These are phyloP conservation scores for Corythoichthys intestinalis DNA, from an alignment of 2,113 vertebrate genomes.

Conservation along the genomic window DNA sequence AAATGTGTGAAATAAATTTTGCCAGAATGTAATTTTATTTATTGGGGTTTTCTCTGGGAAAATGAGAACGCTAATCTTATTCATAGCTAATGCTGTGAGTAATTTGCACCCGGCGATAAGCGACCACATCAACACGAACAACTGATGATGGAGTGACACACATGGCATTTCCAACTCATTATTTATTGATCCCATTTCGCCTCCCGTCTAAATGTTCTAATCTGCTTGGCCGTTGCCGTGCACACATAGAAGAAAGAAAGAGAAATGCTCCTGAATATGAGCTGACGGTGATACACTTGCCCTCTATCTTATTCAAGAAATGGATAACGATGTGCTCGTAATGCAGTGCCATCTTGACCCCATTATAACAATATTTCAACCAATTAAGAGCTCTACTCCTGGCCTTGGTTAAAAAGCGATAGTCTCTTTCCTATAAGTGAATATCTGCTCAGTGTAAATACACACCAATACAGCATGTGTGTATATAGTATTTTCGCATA, in stretches of 20 bases:
- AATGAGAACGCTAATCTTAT: conserved; percentile 70
- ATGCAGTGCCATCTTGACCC: conserved; percentile 45
- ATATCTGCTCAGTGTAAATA: not conserved
- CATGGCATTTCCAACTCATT: conserved; percentile 67
- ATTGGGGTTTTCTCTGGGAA: conserved; percentile 48
- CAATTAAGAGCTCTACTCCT: conserved; percentile 21
- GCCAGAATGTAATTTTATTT: conserved; percentile 52
- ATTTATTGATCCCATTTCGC: conserved; percentile 66
- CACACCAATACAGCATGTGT: too few relatives aligned
- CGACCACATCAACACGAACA: conserved; percentile 46
- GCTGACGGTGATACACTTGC: conserved; percentile 20
- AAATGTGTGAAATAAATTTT: conserved; percentile 45
- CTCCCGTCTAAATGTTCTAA: conserved; percentile 58
- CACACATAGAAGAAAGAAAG: conserved; percentile 1
- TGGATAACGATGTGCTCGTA: conserved; percentile 33
- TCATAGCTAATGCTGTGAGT: conserved; percentile 62
- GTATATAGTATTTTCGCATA: too few relatives aligned
- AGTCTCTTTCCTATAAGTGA: conserved; percentile 7
- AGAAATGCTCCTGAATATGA: conserved; percentile 25
- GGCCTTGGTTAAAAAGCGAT: conserved; percentile 24
- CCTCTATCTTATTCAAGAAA: conserved; percentile 24
- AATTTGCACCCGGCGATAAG: conserved; percentile 62
- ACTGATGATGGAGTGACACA: conserved; percentile 63
- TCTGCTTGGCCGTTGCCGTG: conserved; percentile 22
- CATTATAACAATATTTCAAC: conserved; percentile 41